Evolutionary conservation across 2,797 vertebrate genomes (phyloP).

Genomic region (Psittacula derbiana): DNA sequence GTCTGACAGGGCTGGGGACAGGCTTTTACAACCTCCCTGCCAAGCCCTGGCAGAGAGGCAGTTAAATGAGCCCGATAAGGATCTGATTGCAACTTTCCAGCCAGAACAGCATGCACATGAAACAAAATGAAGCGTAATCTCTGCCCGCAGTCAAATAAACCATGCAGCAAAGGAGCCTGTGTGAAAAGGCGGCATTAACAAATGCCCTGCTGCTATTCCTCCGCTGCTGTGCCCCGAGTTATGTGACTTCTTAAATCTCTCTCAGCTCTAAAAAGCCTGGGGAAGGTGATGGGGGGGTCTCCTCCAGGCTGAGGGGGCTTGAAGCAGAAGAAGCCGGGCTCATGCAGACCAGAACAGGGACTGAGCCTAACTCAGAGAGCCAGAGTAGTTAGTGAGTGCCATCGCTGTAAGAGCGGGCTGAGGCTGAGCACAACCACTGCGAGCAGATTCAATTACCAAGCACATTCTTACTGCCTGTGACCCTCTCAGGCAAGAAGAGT

Average conservation of each 20-base stretch:
- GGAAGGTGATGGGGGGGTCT: neutral
- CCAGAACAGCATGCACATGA: conserved; percentile 16
- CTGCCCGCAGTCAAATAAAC: conserved; percentile 29
- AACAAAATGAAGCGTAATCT: conserved; percentile 39
- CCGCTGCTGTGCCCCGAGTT: neutral
- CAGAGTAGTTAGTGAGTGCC: rapidly evolving
- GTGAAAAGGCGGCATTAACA: neutral
- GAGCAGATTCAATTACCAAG: neutral
- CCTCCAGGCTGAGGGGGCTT: neutral
- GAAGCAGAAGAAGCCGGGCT: neutral
- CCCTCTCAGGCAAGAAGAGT: neutral
- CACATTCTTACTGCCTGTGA: neutral
- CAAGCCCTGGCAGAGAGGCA: conserved; percentile 32
- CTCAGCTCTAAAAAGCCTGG: neutral
- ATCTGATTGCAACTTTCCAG: conserved; percentile 40
- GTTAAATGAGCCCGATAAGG: conserved; percentile 47
- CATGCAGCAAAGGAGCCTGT: neutral
- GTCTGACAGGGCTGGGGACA: neutral
- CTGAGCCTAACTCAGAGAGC: rapidly evolving
- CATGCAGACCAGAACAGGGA: neutral
- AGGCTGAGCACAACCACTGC: neutral
- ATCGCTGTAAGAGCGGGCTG: rapidly evolving
- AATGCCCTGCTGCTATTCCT: neutral
- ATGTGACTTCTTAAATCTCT: neutral
- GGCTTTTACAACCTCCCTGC: neutral